Evolutionary conservation across 2,888 invertebrate species (phyloP).

Genomic region (Phorcus lineatus): DNA sequence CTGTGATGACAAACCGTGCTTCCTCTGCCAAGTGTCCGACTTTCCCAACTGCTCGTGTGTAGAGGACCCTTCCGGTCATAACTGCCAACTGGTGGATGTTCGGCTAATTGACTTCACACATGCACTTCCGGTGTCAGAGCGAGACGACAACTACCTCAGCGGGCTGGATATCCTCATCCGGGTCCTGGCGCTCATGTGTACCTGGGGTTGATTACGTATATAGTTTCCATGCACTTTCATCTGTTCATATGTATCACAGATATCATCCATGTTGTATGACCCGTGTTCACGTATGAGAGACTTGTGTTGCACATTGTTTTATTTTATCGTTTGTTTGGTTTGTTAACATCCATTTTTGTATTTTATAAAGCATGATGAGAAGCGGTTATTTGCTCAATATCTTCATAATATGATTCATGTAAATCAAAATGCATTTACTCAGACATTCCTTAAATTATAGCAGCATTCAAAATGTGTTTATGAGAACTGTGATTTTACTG

Average conservation of each 20-base stretch:
- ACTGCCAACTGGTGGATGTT: constrained; percentile 76
- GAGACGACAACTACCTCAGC: constrained; percentile 88
- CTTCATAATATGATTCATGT: neutral
- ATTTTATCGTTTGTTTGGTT: neutral
- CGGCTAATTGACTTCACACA: constrained; percentile 97
- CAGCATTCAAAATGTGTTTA: too few relatives aligned
- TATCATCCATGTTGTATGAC: too few relatives aligned
- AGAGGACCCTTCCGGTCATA: neutral
- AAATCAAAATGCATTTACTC: too few relatives aligned
- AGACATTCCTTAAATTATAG: too few relatives aligned
- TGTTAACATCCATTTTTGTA: too few relatives aligned
- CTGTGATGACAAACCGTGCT: neutral
- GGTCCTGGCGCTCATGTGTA: neutral
- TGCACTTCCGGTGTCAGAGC: constrained; percentile 85
- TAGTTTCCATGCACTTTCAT: neutral
- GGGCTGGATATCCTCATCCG: constrained; percentile 79
- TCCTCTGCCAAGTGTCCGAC: neutral
- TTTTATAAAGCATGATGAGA: neutral
- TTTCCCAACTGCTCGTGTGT: constrained; percentile 5
- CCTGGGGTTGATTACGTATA: neutral
- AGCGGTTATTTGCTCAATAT: neutral
- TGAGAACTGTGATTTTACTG: too few relatives aligned
- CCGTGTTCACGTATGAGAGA: too few relatives aligned
- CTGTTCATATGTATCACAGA: neutral
- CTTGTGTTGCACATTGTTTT: too few relatives aligned